Evolutionary conservation across 2,113 vertebrate genomes (phyloP), one percentile per base, ranked within the genome.

Genomic region (Procavia capensis): DNA sequence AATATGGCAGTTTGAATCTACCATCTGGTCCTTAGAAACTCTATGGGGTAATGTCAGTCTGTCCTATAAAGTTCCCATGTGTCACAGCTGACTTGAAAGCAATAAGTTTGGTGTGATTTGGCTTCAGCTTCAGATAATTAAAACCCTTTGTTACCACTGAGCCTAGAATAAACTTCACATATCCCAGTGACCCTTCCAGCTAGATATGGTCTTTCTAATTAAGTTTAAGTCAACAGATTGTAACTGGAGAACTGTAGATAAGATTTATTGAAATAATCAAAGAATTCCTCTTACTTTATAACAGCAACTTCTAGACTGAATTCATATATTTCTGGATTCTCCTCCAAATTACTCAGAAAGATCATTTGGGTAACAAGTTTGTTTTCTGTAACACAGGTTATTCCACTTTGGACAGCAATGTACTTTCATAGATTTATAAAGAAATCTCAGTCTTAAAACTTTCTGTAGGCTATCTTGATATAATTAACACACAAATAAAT

Each of bases 341-440:
- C 27, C 66, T n/a, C 34, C 29, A 70, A 70, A 70, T 36, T 70
- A 36, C 66, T 70, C 66, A n/a, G 5, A 27, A 54, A 54, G 50
- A 54, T 16, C 61, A 70, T 70, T 36, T 70, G 16, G 34, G 17
- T 34, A 68, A 14, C 31, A 68, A 68, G n/a, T n/a, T 66, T 70
- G 36, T 36, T 36, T 70, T 14, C 16, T 70, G 4, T n/a, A 36
- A 70, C 10, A 70, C 5, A 36, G 14, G 27, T n/a, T 13, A 74
- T 68, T 84, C 24, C 66, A 61, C 43, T 45, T 66, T 94, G 45
- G 93, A 94, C 88, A 91, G 13, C 76, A 85, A 82, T 82, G 84
- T 72, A 85, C 68, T 93, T 82, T 91, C 87, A 88, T 70, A 27
- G 27, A 86, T 90, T 50, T 82, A 57, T 64, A 64, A 68, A 94